phyloP scores from a whole-genome alignment of 1,140 invertebrate species.

The Trinorchestia longiramus region DNA sequence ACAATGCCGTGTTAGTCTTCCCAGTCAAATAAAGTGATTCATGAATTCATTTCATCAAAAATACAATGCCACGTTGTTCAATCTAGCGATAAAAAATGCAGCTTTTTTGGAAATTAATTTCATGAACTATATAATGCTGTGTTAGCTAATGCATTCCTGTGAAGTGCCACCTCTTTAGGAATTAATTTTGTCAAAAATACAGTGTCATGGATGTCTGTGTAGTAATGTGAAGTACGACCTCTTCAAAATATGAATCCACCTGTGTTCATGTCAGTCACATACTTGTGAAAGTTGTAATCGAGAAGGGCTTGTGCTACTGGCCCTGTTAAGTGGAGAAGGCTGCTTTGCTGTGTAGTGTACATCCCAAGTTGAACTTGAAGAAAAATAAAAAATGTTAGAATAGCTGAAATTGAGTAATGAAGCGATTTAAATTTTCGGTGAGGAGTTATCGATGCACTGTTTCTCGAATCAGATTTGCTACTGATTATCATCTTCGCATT shows the following conservation, averaged over 20 bases:
- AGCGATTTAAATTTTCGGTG: background rate
- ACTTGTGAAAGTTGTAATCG: background rate
- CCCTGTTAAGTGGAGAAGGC: background rate
- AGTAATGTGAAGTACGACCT: background rate
- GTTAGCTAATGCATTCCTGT: too few relatives aligned
- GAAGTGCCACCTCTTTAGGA: too few relatives aligned
- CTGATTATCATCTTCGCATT: too few relatives aligned
- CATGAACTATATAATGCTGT: too few relatives aligned
- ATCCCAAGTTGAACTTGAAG: background rate
- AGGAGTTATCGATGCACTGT: background rate
- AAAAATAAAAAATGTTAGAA: background rate
- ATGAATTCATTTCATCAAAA: too few relatives aligned
- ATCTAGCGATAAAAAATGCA: too few relatives aligned
- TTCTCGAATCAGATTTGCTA: background rate
- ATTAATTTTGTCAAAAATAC: too few relatives aligned
- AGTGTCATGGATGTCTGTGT: too few relatives aligned
- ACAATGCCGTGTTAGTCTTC: too few relatives aligned
- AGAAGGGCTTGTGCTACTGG: background rate
- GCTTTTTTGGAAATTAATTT: too few relatives aligned
- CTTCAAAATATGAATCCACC: background rate
- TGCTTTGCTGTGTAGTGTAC: background rate
- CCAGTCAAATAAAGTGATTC: too few relatives aligned
- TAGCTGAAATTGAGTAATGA: background rate
- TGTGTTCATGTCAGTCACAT: background rate
- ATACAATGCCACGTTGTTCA: too few relatives aligned